Evolutionary conservation across 2,797 vertebrate species (phyloP).

Genomic region (Clamator glandarius): DNA sequence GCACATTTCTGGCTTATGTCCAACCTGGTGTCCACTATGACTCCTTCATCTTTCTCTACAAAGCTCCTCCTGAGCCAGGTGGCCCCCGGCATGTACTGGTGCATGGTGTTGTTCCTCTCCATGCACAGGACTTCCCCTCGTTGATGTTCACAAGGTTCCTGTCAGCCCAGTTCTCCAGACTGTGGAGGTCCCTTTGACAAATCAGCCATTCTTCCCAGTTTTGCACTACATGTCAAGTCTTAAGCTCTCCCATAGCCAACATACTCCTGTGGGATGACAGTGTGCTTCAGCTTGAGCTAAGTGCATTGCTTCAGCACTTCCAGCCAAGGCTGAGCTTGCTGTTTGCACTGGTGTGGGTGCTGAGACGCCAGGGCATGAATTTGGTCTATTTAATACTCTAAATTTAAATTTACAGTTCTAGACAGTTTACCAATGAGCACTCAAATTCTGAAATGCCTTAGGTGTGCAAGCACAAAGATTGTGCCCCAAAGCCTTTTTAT

Average conservation of each 20-base stretch:
- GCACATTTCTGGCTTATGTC: not conserved
- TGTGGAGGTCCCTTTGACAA: not conserved
- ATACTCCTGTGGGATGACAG: accelerated
- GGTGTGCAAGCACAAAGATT: not conserved
- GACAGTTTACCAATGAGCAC: not conserved
- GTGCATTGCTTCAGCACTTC: not conserved
- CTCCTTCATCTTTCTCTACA: not conserved
- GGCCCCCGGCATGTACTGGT: accelerated
- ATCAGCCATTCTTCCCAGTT: not conserved
- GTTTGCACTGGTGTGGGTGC: not conserved
- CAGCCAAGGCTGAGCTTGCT: not conserved
- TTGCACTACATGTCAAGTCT: not conserved
- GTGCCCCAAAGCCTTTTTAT: not conserved
- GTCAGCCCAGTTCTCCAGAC: not conserved
- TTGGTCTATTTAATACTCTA: not conserved
- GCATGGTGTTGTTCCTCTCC: not conserved
- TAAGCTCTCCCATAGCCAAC: accelerated
- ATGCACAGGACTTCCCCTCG: not conserved
- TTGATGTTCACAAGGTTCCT: accelerated
- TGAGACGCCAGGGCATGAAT: not conserved
- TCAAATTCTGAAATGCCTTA: not conserved
- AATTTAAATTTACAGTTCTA: not conserved
- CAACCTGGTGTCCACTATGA: not conserved
- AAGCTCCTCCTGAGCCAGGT: not conserved
- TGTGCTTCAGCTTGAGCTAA: not conserved